Evolutionary conservation across 2,797 vertebrate genomes (phyloP), one percentile per base, ranked within the genome.

Genomic region (Acropternis orthonyx): DNA sequence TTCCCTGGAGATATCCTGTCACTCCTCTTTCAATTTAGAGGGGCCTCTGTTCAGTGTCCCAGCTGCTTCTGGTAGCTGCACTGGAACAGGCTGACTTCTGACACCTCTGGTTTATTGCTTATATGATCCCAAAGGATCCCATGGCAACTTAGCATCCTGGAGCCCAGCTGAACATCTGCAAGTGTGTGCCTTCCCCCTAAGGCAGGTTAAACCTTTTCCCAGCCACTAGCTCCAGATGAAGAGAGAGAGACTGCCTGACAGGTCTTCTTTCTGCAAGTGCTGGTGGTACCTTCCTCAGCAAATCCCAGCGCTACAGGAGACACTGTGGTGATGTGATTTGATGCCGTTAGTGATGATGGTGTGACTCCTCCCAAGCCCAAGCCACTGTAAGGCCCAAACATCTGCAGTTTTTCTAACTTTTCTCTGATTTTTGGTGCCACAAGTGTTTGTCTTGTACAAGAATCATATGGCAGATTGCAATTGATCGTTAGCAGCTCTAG

Each of bases 281-380:
- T 74, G n/a, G 12, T 32, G 65, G 23, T 62, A 43, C 20, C 37
- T 72, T 34, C 32, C 21, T 75, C 24, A 63, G 12, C 32, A 76
- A 55, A 73, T 30, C 20, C 20, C 56, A 37, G 28, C 7, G 44
- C 61, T 85, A 27, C 10, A 59, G 52, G 37, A 89, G 20, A 30
- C 24, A 8, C 30, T n/a, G 49, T 32, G 1, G 1, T 21, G 26
- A 18, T 5, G 0, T 59, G 61, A 36, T 62, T 87, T 5, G 1
- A 15, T 67, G 62, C 7, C 48, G 36, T 19, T 1, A 52, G 41
- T 5, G 9, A 5, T 48, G 32, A 4, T 82, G 32, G 37, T 1
- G 0, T 51, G 20, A 55, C 10, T 71, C 22, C 10, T 75, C 20
- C 51, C 34, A 73, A 59, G 59, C 34, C 20, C 43, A 69, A 44